Conservation (phyloP, 2,113 vertebrate species). For the Gymnobelideus leadbeateri region DNA sequence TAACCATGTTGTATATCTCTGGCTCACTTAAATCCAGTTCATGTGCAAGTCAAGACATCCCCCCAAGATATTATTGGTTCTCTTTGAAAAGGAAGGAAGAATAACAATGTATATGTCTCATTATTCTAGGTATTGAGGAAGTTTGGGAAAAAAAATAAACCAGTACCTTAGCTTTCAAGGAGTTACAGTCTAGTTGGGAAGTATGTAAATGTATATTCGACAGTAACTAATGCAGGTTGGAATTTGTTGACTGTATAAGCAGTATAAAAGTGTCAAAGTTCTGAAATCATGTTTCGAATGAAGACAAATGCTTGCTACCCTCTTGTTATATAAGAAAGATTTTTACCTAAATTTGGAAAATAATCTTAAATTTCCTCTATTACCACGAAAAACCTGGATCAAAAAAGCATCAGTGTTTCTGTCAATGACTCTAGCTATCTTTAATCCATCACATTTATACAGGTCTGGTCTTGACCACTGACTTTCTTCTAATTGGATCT, state of each 20-base stretch:
- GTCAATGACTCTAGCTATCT: conserved; percentile 1
- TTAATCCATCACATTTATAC: conserved; percentile 6
- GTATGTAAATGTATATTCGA: not conserved
- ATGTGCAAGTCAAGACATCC: too few relatives aligned
- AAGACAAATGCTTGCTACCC: conserved; percentile 27
- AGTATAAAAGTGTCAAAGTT: not conserved
- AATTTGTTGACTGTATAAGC: not conserved
- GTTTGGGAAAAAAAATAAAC: not conserved
- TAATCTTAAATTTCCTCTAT: not conserved
- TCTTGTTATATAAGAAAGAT: not conserved
- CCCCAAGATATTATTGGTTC: not conserved
- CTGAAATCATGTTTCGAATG: conserved; percentile 31
- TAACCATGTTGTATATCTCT: not conserved
- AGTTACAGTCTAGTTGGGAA: not conserved
- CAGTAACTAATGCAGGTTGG: not conserved
- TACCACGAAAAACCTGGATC: conserved; percentile 25
- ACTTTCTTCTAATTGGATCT: not conserved
- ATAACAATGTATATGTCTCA: not conserved
- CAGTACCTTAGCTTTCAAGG: not conserved
- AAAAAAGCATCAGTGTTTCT: conserved; percentile 12
- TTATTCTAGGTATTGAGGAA: not conserved
- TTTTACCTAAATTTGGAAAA: conserved; percentile 39
- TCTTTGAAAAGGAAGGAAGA: not conserved
- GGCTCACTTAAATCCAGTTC: not conserved
- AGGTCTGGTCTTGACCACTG: not conserved